A percentile compares a stretch with the other conserved stretches of the same genome.
phyloP scores from a whole-genome alignment of 1,140 invertebrate species.

The Hetaerina americana region DNA sequence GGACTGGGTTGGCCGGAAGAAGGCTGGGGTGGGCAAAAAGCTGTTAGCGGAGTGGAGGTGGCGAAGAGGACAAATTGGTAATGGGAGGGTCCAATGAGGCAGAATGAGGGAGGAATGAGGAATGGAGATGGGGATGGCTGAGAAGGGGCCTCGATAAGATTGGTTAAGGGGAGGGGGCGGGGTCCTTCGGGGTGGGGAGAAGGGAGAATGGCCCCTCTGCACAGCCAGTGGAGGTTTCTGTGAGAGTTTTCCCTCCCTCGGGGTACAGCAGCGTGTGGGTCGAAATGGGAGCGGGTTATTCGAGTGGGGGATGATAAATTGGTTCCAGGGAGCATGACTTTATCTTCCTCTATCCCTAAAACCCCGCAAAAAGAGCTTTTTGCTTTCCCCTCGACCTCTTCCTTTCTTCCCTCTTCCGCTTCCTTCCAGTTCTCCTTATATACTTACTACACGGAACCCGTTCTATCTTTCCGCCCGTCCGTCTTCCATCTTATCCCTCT shows the following conservation, averaged over 20 bases:
- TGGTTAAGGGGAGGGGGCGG: neutral
- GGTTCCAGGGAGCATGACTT: neutral
- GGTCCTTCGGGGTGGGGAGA: neutral
- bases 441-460: no score
- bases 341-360: neutral
- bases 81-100: neutral
- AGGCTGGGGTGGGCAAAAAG: no score
- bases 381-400: neutral
- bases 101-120: neutral
- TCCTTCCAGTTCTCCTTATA: neutral
- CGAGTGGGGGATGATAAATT: neutral
- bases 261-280: no score
- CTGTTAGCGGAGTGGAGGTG: no score
- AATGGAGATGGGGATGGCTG: neutral
- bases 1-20: no score
- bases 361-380: neutral
- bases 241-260: no score
- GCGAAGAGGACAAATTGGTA: neutral
- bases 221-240: no score
- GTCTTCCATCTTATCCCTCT: no score
- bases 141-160: no score
- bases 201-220: neutral
- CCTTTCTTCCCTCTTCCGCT: neutral
- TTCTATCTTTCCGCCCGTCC: no score
- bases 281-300: no score